phyloP scores from a whole-genome alignment of 2,888 invertebrate genomes.

The Callinectes sapidus region DNA sequence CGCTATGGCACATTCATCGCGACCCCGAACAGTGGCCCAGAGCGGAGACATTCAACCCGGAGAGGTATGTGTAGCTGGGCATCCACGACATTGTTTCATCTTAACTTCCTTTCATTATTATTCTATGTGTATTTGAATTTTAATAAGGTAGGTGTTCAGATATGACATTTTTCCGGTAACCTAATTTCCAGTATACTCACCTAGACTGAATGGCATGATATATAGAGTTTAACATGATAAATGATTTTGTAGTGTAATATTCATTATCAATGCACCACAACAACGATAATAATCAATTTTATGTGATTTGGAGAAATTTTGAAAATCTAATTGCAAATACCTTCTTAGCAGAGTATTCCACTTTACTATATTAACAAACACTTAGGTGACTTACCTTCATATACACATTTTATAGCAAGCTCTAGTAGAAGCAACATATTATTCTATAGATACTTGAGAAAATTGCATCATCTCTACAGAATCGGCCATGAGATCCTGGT shows the following conservation, averaged over 20 bases:
- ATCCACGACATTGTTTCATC: background rate
- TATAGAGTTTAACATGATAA: background rate
- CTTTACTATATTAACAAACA: no score
- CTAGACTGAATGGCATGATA: background rate
- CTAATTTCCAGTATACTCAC: background rate
- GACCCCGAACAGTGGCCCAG: conserved; percentile 73
- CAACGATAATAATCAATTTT: background rate
- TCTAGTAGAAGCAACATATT: no score
- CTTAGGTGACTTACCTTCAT: no score
- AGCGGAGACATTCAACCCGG: conserved; percentile 73
- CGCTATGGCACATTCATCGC: conserved; percentile 74
- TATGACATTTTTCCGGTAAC: background rate
- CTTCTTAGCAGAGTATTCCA: no score
- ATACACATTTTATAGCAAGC: no score
- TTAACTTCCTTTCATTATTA: background rate
- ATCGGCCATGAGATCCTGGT: no score
- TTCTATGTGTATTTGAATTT: background rate
- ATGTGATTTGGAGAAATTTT: background rate
- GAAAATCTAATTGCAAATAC: background rate
- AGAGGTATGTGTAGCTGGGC: conserved; percentile 67
- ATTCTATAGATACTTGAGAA: no score
- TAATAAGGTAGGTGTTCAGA: background rate
- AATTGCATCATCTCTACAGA: no score
- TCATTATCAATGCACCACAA: background rate
- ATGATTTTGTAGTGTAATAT: background rate